Conservation (phyloP, 92 coral and sea anemone genomes). For the Epizoanthus ramosus region DNA sequence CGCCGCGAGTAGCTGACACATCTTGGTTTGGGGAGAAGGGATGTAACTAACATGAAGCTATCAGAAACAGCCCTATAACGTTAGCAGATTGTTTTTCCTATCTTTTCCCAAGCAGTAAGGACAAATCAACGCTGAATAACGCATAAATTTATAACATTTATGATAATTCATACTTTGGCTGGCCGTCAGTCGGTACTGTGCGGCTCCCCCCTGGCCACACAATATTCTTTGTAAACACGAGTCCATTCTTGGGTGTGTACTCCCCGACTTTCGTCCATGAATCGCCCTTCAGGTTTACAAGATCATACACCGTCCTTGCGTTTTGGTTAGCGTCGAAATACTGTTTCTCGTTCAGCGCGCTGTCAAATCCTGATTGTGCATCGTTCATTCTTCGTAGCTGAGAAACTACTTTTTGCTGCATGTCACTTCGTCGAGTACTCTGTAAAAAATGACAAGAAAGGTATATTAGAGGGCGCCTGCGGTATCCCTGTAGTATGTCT, state of each 20-base stretch:
- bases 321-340: slow-evolving; percentile 88
- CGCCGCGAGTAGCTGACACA: too few relatives aligned
- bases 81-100: too few relatives aligned
- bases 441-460: slow-evolving; percentile 9
- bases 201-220: slow-evolving; percentile 98
- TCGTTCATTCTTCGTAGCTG: slow-evolving; percentile 89
- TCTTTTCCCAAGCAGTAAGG: too few relatives aligned
- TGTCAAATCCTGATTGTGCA: slow-evolving; percentile 81
- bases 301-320: slow-evolving; percentile 82
- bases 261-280: slow-evolving; percentile 92
- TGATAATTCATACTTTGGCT: slow-evolving; percentile 67
- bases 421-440: slow-evolving; percentile 72
- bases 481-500: too few relatives aligned
- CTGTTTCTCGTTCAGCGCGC: slow-evolving; percentile 77
- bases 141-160: too few relatives aligned
- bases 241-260: slow-evolving; percentile 79
- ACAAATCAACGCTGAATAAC: too few relatives aligned
- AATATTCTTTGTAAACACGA: slow-evolving; percentile 77
- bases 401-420: slow-evolving; percentile 71
- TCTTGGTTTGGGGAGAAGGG: too few relatives aligned
- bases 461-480: too few relatives aligned
- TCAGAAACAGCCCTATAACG: too few relatives aligned
- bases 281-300: slow-evolving; percentile 95
- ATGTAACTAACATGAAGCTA: too few relatives aligned
- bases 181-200: slow-evolving; percentile 70